Base-by-base conservation (phyloP, 2,113 vertebrate species). In the Oxygymnocypris stewartii region DNA sequence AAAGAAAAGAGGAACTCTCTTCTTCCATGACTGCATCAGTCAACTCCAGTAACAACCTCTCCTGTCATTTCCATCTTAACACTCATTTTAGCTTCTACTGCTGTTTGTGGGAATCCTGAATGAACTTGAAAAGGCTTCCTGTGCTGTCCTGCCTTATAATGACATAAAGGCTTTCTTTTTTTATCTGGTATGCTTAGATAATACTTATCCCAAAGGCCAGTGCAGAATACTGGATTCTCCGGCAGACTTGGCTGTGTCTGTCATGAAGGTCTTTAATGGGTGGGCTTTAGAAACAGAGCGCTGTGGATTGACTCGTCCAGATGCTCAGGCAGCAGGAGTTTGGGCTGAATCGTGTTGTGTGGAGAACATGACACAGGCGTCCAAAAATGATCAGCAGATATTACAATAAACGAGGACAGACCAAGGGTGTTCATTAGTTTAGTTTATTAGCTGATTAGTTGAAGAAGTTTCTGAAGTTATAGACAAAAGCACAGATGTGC, bases 291-390 rank as follows among this genome's bases (percentile, higher is more conserved):
- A 89, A 86, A 61, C 89, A 89, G 16, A 59, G 28, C 77, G 7
- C 71, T 81, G 89, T 49, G 6, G 91, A 89, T 80, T 65, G 88
- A 86, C 85, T 85, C 2, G 89, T 92, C 92, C 93, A 94, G 93
- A 94, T 94, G 92, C 92, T 93, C 44, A 0, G 88, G 76, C 93
- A 82, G 87, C 83, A 12, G 93, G 94, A 93, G 85, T 91, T 89
- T 87, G 84, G 91, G 85, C 90, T 91, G 92, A 92, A 86, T 92
- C 91, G 89, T 23, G 73, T 85, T 37, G 87, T 91, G 86, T 89
- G 83, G 90, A 91, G 89, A 91, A 92, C 90, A 90, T 89, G 87
- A 85, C 78, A 87, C 65, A 1, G 82, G 84, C 54, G 63, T 88
- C 85, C 80, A 73, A 89, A 91, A 69, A 9, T 67, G 2, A 40